These are phyloP conservation scores for Camelus dromedarius DNA, from an alignment of 2,113 vertebrate genomes.

Conservation along the genomic window DNA sequence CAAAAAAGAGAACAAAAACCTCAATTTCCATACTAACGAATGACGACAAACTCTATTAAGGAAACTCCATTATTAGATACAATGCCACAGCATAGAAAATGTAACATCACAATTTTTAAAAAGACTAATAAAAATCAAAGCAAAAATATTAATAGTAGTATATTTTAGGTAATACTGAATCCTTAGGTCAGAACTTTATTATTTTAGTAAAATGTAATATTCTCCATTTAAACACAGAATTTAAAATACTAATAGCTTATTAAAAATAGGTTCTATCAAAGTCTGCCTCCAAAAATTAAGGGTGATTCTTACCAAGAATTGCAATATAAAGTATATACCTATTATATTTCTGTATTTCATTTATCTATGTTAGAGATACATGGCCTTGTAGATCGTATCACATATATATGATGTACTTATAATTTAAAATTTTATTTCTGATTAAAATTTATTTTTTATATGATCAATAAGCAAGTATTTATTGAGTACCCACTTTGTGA, in stretches of 20 bases:
- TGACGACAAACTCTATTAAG: conserved; percentile 18
- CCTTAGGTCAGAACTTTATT: conserved; percentile 38
- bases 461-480: not conserved
- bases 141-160: not conserved
- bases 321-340: not conserved
- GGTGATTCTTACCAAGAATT: conserved; percentile 18
- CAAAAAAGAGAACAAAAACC: conserved; percentile 64
- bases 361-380: not conserved
- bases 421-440: conserved; percentile 46
- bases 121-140: conserved; percentile 33
- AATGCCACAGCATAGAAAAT: not conserved
- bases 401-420: not conserved
- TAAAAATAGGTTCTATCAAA: conserved; percentile 54
- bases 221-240: conserved; percentile 27
- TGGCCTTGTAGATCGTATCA: not conserved
- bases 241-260: conserved; percentile 31
- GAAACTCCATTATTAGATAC: conserved; percentile 20
- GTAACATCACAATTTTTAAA: not conserved
- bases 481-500: not conserved
- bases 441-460: not conserved
- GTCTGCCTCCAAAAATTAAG: not conserved
- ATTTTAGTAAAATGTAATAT: conserved; percentile 37
- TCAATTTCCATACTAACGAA: conserved; percentile 58
- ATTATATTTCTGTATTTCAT: not conserved
- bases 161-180: conserved; percentile 34